These are phyloP conservation scores for Stomorhina lunata DNA, from an alignment of 2,888 invertebrate genomes.

Conservation along the genomic window DNA sequence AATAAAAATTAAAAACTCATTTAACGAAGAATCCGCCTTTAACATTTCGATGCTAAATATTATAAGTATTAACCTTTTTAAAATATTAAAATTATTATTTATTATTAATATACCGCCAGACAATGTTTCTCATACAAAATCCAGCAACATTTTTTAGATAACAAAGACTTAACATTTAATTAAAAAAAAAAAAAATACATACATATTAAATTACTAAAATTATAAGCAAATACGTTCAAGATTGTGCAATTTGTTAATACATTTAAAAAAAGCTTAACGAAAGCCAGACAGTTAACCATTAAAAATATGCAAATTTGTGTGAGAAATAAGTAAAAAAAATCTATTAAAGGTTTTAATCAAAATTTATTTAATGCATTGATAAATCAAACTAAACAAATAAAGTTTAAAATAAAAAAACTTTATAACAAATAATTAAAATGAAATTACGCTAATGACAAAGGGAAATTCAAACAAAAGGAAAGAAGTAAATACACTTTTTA, in stretches of 20 bases:
- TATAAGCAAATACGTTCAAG: slow-evolving; percentile 7
- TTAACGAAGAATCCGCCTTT: background rate
- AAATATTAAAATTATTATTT: background rate
- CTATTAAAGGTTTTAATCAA: background rate
- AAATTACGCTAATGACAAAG: background rate
- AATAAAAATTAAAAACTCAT: background rate
- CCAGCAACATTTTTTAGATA: slow-evolving; percentile 7
- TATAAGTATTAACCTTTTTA: background rate
- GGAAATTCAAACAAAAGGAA: background rate
- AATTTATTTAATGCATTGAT: background rate
- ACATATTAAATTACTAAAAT: background rate
- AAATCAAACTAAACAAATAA: slow-evolving; percentile 7
- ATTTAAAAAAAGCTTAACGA: background rate
- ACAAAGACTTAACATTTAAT: slow-evolving; percentile 15
- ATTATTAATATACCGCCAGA: no score
- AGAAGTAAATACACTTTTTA: background rate
- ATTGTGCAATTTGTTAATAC: slow-evolving; percentile 18
- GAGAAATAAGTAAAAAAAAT: background rate
- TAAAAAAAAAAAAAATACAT: slow-evolving; percentile 13
- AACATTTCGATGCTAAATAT: background rate
- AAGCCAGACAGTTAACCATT: background rate
- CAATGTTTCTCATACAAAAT: background rate
- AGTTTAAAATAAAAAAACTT: background rate
- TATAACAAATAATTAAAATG: slow-evolving; percentile 17
- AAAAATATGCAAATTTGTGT: slow-evolving; percentile 6